Evolutionary conservation across 2,113 vertebrate genomes (phyloP), one percentile per base, ranked within the genome.

Genomic region (Ochotona curzoniae): DNA sequence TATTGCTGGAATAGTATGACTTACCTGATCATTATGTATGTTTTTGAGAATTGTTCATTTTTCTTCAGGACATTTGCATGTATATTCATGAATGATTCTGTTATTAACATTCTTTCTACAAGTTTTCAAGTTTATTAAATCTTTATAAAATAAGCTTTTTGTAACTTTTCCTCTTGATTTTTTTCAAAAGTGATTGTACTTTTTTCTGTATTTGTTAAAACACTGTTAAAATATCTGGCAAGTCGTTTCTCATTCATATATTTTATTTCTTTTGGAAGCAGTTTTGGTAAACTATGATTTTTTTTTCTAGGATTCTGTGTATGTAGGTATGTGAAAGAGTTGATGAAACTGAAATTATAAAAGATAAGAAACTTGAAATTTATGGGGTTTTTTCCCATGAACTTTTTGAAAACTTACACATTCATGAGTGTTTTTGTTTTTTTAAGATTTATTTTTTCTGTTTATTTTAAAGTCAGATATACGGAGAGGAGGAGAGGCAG

Each of bases 1-100:
- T 69, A 28, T 80, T 91, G 0, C 7, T 23, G 47, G 80, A 35
- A 12, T 81, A 80, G 23, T 38, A 75, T 13, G 47, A 60, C 32
- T 94, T 44, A 44, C 38, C 4, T 90, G 20, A 49, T 71, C 44
- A 64, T 87, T 83, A 30, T 28, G 1, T 71, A 1, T 38, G 4
- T 83, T 79, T 80, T 75, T 66, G n/a, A 85, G 61, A 93, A 83
- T 83, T 84, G 38, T 76, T 90, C 26, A 38, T 26, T 83, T 69
- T 73, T 64, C n/a, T 73, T 66, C 1, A 73, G 47, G 47, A 44
- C 44, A 70, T 83, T 69, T 38, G 7, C 6, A 14, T 85, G 26
- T 73, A 51, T 73, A n/a, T 44, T 66, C 3, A 17, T 38, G 5
- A 83, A 25, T 61, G 38, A 26, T 57, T 74, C 60, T 91, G 23